Conservation (phyloP, 1,140 invertebrate species). For the Propsilocerus akamusi region DNA sequence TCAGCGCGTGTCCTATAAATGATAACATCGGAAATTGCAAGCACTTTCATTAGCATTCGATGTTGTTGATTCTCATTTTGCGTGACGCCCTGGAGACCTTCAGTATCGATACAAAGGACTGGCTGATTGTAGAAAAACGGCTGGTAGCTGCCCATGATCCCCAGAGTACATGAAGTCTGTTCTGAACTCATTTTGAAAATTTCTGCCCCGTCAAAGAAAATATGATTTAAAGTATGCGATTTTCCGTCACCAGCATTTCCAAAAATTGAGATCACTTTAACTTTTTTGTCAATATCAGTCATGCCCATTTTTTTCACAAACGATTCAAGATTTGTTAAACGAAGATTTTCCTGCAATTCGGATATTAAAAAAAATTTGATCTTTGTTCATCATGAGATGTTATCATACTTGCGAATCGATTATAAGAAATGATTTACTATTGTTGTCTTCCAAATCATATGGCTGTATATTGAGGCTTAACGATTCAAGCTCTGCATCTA, state of each 20-base stretch:
- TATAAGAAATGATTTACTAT: too few species aligned
- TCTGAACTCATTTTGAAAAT: conserved; percentile 54
- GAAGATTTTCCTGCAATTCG: neutral
- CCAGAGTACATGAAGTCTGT: conserved; percentile 57
- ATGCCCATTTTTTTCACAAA: neutral
- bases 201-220: conserved; percentile 56
- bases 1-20: conserved; percentile 64
- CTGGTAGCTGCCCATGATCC: conserved; percentile 65
- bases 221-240: conserved; percentile 63
- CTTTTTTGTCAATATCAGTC: conserved; percentile 24
- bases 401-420: too few species aligned
- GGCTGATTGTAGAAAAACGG: conserved; percentile 25
- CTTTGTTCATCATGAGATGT: too few species aligned
- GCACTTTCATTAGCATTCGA: conserved; percentile 53
- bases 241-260: conserved; percentile 78
- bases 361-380: too few species aligned
- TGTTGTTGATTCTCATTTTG: conserved; percentile 48
- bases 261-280: conserved; percentile 76
- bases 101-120: conserved; percentile 62
- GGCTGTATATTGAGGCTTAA: too few species aligned
- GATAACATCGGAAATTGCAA: conserved; percentile 67
- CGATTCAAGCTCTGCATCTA: too few species aligned
- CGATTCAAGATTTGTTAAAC: neutral
- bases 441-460: too few species aligned
- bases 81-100: conserved; percentile 41